Evolutionary conservation across 2,797 vertebrate genomes (phyloP).

Genomic region (Danionella dracula): DNA sequence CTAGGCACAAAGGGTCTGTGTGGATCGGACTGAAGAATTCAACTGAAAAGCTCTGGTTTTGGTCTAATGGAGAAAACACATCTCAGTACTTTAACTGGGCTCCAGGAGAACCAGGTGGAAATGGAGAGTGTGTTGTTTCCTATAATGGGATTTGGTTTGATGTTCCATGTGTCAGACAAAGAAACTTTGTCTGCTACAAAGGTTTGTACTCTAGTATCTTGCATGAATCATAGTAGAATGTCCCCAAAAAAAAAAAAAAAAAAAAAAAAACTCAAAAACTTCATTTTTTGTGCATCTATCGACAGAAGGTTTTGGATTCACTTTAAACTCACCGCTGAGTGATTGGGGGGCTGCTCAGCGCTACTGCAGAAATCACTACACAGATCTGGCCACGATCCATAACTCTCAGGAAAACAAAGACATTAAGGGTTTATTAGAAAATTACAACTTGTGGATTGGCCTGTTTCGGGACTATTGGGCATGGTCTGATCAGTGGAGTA

Average conservation of each 20-base stretch:
- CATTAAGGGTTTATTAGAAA: neutral
- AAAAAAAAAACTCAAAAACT: too few relatives aligned
- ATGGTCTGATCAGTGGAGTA: constrained; percentile 24
- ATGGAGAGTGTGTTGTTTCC: neutral
- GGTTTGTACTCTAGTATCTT: too few relatives aligned
- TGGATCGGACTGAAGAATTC: constrained; percentile 44
- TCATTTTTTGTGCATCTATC: too few relatives aligned
- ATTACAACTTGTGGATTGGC: neutral
- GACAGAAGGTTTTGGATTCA: too few relatives aligned
- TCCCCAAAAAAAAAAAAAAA: too few relatives aligned
- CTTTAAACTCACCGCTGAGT: too few relatives aligned
- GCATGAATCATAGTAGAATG: too few relatives aligned
- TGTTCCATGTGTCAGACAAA: neutral
- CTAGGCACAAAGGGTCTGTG: neutral
- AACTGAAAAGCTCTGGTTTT: neutral
- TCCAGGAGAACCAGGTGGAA: neutral
- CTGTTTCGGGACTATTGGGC: constrained; percentile 9
- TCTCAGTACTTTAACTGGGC: neutral
- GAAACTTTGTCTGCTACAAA: neutral
- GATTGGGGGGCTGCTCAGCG: constrained; percentile 20
- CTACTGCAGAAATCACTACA: constrained; percentile 19
- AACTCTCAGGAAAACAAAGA: neutral
- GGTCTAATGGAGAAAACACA: constrained; percentile 39
- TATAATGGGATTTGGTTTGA: neutral
- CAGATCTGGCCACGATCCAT: neutral